Base-by-base conservation (phyloP, 2,797 vertebrate species). In the Vultur gryphus region DNA sequence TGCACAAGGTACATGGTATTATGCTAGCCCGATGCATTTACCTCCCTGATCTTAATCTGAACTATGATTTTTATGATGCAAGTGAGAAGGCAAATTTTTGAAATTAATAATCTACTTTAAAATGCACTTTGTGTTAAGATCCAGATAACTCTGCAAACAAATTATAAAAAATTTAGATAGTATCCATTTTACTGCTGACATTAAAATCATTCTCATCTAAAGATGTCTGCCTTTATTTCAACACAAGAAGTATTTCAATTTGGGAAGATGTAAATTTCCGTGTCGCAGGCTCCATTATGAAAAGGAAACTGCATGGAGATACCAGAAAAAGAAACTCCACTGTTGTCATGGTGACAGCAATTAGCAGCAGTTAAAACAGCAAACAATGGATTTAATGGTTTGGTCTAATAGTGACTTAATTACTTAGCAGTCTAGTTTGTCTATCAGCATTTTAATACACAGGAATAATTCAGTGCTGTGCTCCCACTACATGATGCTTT, bases 261-360 rank as follows among this genome's bases (percentile, higher is more conserved):
- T 86, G 51, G 43, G 69, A 87, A 92, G 71, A 94, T 75, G 71
- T 75, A 82, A 73, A 84, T 97, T 95, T 95, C 80, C 5, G 0
- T 55, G 76, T 84, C 11, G 2, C 37, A 62, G 51, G n/a, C 67
- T 94, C 75, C 71, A 41, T 87, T 93, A 93, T 94, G 87, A 71
- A 93, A 79, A 91, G n/a, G 54, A 95, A 90, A 84, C 78, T 75
- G 43, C n/a, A 3, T 52, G 51, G 49, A 90, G 84, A 86, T 84
- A 93, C n/a, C 65, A 89, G 81, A 94, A 95, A 93, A 91, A 95
- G 84, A 62, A 92, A 91, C 21, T 93, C 89, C 41, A n/a, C 39
- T 71, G 96, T 98, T 97, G 96, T 96, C 93, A 97, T 96, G 92
- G 97, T 91, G 96, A 97, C 92, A 87, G 95, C 84, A 97, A 98